Percentiles rank a stretch among this genome's conserved stretches.
Evolutionary conservation across 2,797 vertebrate genomes (phyloP).

Genomic region (Psittacula derbiana): DNA sequence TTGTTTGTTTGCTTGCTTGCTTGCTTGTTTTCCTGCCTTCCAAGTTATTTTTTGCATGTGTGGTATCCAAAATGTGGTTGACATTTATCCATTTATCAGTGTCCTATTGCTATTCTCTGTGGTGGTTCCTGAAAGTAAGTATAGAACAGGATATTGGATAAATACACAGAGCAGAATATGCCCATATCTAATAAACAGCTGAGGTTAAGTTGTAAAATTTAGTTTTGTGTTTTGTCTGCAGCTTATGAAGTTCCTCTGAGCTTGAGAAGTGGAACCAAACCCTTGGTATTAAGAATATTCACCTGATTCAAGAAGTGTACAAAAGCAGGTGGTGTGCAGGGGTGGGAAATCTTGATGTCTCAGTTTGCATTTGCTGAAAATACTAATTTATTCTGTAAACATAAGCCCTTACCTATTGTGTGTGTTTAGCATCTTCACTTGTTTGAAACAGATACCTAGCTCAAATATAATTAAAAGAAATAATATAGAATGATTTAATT

Average conservation of each 20-base stretch:
- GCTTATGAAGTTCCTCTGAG: not conserved
- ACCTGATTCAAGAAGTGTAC: fast-evolving
- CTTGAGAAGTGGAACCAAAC: not conserved
- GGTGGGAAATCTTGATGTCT: not conserved
- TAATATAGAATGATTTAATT: fast-evolving
- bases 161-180: not conserved
- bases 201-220: not conserved
- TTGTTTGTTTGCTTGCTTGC: no score
- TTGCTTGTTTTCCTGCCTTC: not conserved
- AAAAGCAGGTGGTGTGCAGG: not conserved
- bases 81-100: not conserved
- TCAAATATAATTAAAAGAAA: not conserved
- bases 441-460: not conserved
- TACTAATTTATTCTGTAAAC: fast-evolving
- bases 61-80: not conserved
- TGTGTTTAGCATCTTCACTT: fast-evolving
- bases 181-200: not conserved
- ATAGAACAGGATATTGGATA: not conserved
- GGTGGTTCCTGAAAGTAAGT: not conserved
- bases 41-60: not conserved
- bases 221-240: not conserved
- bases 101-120: not conserved
- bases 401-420: not conserved
- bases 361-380: not conserved
- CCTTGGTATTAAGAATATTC: not conserved